A percentile compares a stretch with the other conserved stretches of the same genome.
Conservation (phyloP, 2,888 invertebrate genomes). For the Apamea crenata region DNA sequence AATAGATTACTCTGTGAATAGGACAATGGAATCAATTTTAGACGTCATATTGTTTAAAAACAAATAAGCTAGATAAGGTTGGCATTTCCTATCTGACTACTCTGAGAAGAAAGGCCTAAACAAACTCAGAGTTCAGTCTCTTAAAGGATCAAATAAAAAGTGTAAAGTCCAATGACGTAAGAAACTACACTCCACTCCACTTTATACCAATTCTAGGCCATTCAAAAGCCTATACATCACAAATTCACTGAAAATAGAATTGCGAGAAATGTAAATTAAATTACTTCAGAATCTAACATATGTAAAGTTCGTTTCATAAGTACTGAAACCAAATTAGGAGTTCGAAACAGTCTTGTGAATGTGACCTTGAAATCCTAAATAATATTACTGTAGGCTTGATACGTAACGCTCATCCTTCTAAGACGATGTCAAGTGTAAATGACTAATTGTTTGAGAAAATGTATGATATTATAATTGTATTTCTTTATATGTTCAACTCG, state of each 20-base stretch:
- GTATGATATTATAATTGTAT: constrained; percentile 34
- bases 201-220: too few relatives aligned
- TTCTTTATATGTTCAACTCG: constrained; percentile 19
- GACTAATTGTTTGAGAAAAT: constrained; percentile 51
- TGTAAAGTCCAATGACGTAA: too few relatives aligned
- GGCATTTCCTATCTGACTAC: too few relatives aligned
- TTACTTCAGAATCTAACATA: constrained; percentile 31
- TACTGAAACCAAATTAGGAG: constrained; percentile 38
- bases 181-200: too few relatives aligned
- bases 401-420: constrained; percentile 15
- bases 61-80: too few relatives aligned
- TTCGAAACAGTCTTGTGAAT: constrained; percentile 39
- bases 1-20: too few relatives aligned
- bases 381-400: constrained; percentile 18
- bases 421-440: constrained; percentile 32
- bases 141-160: too few relatives aligned
- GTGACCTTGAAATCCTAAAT: constrained; percentile 32
- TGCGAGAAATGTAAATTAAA: constrained; percentile 31
- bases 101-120: too few relatives aligned
- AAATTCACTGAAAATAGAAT: constrained; percentile 14
- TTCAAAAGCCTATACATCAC: constrained; percentile 7
- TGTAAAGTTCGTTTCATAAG: constrained; percentile 32
- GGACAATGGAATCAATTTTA: too few relatives aligned
- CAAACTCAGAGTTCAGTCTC: too few relatives aligned
- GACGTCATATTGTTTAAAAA: too few relatives aligned